phyloP scores from a whole-genome alignment of 2,797 vertebrate genomes.

The Lateolabrax maculatus region DNA sequence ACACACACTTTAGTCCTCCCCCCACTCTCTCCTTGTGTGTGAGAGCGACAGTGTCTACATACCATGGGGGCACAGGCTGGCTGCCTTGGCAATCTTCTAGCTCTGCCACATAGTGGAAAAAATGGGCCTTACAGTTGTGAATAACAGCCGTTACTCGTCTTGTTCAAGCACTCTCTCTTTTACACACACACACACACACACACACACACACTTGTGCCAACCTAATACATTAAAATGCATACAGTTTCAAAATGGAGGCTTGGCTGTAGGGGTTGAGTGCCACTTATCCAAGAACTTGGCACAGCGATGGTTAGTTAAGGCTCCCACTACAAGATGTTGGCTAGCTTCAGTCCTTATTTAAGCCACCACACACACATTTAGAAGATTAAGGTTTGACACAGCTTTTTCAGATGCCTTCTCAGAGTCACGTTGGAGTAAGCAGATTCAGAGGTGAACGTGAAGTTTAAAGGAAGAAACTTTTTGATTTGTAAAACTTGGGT shows the following conservation, averaged over 20 bases:
- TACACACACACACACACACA: slow-evolving; percentile 30
- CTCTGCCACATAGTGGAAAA: slow-evolving; percentile 75
- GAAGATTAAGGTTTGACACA: slow-evolving; percentile 68
- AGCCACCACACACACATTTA: slow-evolving; percentile 64
- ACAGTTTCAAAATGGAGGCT: slow-evolving; percentile 77
- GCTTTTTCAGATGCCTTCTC: slow-evolving; percentile 43
- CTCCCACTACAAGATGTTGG: slow-evolving; percentile 53
- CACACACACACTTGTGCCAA: slow-evolving; percentile 62
- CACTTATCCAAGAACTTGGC: slow-evolving; percentile 77
- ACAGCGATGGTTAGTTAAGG: slow-evolving; percentile 40
- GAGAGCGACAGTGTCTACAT: slow-evolving; percentile 81
- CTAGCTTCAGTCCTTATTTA: slow-evolving; percentile 41
- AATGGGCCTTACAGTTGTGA: slow-evolving; percentile 76
- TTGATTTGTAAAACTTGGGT: slow-evolving; percentile 18
- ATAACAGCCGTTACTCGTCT: slow-evolving; percentile 79
- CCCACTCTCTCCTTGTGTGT: slow-evolving; percentile 52
- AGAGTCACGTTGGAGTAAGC: slow-evolving; percentile 41
- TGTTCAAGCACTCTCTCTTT: slow-evolving; percentile 49
- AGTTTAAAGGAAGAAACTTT: slow-evolving; percentile 29
- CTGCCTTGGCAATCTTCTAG: slow-evolving; percentile 81
- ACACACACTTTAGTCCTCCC: slow-evolving; percentile 38
- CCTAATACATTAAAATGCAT: slow-evolving; percentile 79
- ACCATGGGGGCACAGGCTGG: slow-evolving; percentile 78
- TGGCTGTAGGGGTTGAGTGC: slow-evolving; percentile 74
- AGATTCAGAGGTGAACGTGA: slow-evolving; percentile 39